Base-by-base conservation (phyloP, 2,797 vertebrate genomes). In the Enteromius anoplus region DNA sequence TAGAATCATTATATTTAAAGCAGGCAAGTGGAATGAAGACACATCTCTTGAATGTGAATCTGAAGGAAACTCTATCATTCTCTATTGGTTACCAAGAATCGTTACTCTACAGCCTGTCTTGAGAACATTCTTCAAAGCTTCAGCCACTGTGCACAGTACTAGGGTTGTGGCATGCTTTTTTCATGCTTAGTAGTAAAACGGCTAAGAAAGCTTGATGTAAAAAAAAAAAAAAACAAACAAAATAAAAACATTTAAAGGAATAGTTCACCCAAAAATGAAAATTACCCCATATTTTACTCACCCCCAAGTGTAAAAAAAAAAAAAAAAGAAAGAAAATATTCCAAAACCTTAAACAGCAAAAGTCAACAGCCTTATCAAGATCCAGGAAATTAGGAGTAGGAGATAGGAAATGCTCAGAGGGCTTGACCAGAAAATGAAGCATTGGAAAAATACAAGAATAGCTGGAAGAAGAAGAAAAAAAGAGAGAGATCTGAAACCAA, bases 341-440 rank as follows among this genome's bases (percentile, higher is more conserved):
- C 11, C 10, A 47, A 49, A 49, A 49, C 4, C 15, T 49, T 17
- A 15, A 49, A 49, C 15, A 0, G 4, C 47, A 49, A 49, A 17
- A 49, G 14, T 19, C 15, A 51, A 17, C 5, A 51, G 17, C 17
- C 5, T 51, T 51, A 15, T 51, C 47, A 49, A 49, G 15, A 51
- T 51, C 49, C 5, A 82, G 58, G 80, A 82, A 82, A 53, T 82
- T 42, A 65, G 32, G 29, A 55, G n/a, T 7, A 23, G 34, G 23
- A 49, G 21, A 64, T 37, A 53, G 32, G 58, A 75, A 73, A 45
- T 62, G 68, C 68, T 72, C 12, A 47, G 53, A 60, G 55, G 53
- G 55, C 68, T 42, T 47, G 40, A 72, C 40, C 69, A 81, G 42
- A 82, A 75, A 81, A 53, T 47, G 19, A 72, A 81, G 80, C 19